These are phyloP conservation scores for Otus sunia DNA, from an alignment of 2,113 vertebrate species.

Conservation along the genomic window DNA sequence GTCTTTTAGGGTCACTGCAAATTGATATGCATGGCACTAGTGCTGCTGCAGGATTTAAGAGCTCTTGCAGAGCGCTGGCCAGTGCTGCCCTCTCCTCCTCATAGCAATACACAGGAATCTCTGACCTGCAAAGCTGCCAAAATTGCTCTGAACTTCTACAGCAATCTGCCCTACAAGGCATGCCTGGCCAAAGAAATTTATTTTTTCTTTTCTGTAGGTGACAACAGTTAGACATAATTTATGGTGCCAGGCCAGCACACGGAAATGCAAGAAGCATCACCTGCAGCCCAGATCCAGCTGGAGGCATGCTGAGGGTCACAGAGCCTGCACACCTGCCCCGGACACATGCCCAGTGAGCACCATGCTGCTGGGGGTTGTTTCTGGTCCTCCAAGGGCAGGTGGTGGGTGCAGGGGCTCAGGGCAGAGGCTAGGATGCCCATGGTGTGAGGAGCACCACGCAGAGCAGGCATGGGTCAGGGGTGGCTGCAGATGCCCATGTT, in stretches of 20 bases:
- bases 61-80: not conserved
- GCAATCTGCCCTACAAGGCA: not conserved
- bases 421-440: not conserved
- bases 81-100: not conserved
- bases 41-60: not conserved
- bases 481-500: rapidly evolving
- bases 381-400: not conserved
- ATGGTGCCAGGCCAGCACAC: not conserved
- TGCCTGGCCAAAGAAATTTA: not conserved
- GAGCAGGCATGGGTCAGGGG: rapidly evolving
- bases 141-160: not conserved
- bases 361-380: rapidly evolving
- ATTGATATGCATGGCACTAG: not conserved
- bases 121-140: not conserved
- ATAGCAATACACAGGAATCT: not conserved
- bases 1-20: not conserved
- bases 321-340: rapidly evolving
- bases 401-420: not conserved
- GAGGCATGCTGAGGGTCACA: rapidly evolving
- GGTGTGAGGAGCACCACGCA: rapidly evolving
- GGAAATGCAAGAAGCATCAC: not conserved
- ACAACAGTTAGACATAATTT: not conserved
- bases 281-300: not conserved
- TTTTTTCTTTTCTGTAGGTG: not conserved
- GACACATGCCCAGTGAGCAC: rapidly evolving